A percentile compares a stretch with the other conserved stretches of the same genome.
These are phyloP conservation scores for Apodemia hepburni DNA, from an alignment of 2,888 invertebrate genomes.

Conservation along the genomic window DNA sequence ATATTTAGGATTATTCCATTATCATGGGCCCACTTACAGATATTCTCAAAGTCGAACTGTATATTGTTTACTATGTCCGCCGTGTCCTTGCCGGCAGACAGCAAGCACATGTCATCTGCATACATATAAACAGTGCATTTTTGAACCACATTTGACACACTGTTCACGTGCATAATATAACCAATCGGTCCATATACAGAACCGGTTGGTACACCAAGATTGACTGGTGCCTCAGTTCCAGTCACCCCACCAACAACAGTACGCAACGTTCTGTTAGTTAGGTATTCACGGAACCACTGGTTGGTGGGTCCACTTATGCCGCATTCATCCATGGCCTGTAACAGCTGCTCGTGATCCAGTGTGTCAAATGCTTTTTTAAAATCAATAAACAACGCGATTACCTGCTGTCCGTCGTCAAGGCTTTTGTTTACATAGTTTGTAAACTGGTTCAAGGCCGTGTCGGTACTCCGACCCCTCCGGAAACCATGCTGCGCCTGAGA, in stretches of 20 bases:
- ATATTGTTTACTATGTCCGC: neutral
- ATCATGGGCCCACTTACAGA: too few relatives aligned
- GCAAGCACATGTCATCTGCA: neutral
- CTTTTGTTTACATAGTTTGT: neutral
- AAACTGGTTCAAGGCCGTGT: neutral
- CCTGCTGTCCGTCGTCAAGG: neutral
- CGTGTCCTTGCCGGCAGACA: neutral
- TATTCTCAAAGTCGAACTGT: too few relatives aligned
- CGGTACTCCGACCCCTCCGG: neutral
- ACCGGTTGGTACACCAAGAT: neutral
- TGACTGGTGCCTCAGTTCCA: neutral
- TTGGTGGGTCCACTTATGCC: constrained; percentile 28
- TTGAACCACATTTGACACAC: neutral
- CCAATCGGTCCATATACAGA: too few relatives aligned
- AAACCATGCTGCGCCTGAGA: neutral
- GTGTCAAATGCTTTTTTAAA: neutral
- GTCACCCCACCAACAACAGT: too few relatives aligned
- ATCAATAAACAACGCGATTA: neutral
- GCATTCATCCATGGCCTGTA: constrained; percentile 31
- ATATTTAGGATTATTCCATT: neutral
- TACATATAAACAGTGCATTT: neutral
- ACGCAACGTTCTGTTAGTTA: constrained; percentile 18
- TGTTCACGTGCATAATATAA: too few relatives aligned
- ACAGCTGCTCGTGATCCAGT: constrained; percentile 10
- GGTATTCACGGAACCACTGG: constrained; percentile 24